Evolutionary conservation across 2,113 vertebrate genomes (phyloP), one percentile per base, ranked within the genome.

Genomic region (Balaenoptera acutorostrata): DNA sequence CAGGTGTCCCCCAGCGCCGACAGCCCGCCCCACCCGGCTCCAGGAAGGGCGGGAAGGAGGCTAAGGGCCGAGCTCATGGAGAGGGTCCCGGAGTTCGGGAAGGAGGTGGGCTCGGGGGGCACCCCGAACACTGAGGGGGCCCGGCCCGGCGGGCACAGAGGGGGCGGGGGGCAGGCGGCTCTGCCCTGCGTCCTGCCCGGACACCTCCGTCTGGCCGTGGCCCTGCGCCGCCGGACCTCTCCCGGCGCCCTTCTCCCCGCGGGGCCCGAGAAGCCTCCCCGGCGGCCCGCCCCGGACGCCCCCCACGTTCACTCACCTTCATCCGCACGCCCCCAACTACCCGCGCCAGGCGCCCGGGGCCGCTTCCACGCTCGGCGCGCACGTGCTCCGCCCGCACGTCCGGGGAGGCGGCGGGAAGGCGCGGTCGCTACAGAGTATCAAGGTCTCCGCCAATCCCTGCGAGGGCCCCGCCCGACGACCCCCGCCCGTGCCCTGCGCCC

Each of bases 351-450:
- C 21, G 3, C 33, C 0, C 1, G 20, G 14, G 33, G 21, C 29
- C 9, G 2, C 83, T 46, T 66, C 57, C 36, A 31, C 8, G 18
- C 77, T 12, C 12, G 17, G 21, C 52, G 52, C 15, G 23, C 61
- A 84, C 41, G 25, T 69, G 63, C 81, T 71, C 41, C 0, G 49
- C 36, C 68, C 13, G 13, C 88, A 20, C 49, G 7, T 3, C n/a
- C 75, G 27, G 46, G 23, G 20, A n/a, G 94, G 63, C 41, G 0
- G 49, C 8, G 11, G 9, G 21, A 41, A 59, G 52, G 63, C 8
- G 52, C 4, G 0, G 39, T 46, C 1, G 75, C 75, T 69, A 94
- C 96, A 96, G 68, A 77, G 93, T 88, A 75, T 94, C 41, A 1
- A 75, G 59, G 87, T 21, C 5, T 13, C 81, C 4, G 27, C 88